Conservation (phyloP, 2,113 vertebrate species). For the Misgurnus anguillicaudatus region DNA sequence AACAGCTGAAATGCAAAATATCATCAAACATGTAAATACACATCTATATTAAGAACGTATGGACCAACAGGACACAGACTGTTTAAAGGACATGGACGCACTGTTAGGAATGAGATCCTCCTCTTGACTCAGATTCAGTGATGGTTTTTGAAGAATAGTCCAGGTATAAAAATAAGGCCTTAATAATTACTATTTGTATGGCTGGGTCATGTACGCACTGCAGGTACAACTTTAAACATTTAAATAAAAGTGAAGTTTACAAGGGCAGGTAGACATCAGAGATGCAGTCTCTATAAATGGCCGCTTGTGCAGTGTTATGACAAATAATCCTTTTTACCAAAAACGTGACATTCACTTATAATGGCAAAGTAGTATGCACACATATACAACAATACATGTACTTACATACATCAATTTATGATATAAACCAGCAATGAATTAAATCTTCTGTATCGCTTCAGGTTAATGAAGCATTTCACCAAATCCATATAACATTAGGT, state of each 20-base stretch:
- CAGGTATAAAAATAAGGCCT: constrained; percentile 58
- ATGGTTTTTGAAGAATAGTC: constrained; percentile 17
- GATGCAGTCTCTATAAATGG: not conserved
- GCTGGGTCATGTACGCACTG: constrained; percentile 14
- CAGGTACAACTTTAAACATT: not conserved
- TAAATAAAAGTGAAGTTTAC: not conserved
- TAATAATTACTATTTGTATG: constrained; percentile 23
- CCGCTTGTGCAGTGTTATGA: constrained; percentile 23
- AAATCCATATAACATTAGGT: not conserved
- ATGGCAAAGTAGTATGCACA: constrained; percentile 32
- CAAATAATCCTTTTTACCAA: constrained; percentile 5
- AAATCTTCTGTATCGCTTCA: not conserved
- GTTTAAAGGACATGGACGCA: constrained; percentile 37
- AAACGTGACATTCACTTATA: constrained; percentile 34
- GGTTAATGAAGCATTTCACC: not conserved
- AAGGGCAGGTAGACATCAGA: not conserved
- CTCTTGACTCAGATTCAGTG: not conserved
- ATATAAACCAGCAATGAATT: not conserved
- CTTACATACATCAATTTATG: not conserved
- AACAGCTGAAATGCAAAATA: constrained; percentile 65
- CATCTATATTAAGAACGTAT: constrained; percentile 36
- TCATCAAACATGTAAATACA: constrained; percentile 55
- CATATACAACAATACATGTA: not conserved
- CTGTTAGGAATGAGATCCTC: constrained; percentile 26
- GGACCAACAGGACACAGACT: constrained; percentile 30